phyloP scores from a whole-genome alignment of 2,888 invertebrate species.

The Branchellion lobata region DNA sequence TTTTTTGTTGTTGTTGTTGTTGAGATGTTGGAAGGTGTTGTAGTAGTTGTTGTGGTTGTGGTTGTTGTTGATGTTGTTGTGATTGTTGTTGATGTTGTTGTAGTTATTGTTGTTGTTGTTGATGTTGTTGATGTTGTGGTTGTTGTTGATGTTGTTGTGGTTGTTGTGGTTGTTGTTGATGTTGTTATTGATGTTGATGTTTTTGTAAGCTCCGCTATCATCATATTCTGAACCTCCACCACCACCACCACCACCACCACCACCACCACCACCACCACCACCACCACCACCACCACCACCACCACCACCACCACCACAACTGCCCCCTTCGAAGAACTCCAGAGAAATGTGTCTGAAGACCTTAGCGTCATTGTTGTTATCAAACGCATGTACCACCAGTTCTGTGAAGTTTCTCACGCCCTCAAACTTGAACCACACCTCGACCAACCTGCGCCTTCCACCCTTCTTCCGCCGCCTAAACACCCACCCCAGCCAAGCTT shows the following conservation, averaged over 20 bases:
- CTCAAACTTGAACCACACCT: conserved; percentile 83
- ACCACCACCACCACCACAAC: conserved; percentile 68
- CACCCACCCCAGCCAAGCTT: conserved; percentile 84
- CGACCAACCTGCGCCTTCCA: conserved; percentile 62
- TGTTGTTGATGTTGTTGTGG: too few relatives aligned
- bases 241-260: background rate
- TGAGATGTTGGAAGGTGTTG: too few relatives aligned
- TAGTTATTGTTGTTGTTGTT: too few relatives aligned
- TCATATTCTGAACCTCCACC: background rate
- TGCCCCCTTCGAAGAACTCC: conserved; percentile 72
- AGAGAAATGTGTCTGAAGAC: conserved; percentile 79
- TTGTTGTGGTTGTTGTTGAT: too few relatives aligned
- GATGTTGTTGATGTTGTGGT: too few relatives aligned
- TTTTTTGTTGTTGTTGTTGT: too few relatives aligned
- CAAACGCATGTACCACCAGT: conserved; percentile 80
- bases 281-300: too few relatives aligned
- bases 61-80: too few relatives aligned
- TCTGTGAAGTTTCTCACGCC: conserved; percentile 80
- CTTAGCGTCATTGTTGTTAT: conserved; percentile 80
- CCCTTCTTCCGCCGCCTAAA: conserved; percentile 60
- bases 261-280: background rate
- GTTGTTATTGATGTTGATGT: too few relatives aligned
- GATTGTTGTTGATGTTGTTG: too few relatives aligned
- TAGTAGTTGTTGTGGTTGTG: too few relatives aligned
- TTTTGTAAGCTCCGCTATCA: too few relatives aligned